Percentiles rank a stretch among this genome's conserved stretches.
Conservation (phyloP, 2,797 vertebrate species). For the Lindbergichthys nudifrons region DNA sequence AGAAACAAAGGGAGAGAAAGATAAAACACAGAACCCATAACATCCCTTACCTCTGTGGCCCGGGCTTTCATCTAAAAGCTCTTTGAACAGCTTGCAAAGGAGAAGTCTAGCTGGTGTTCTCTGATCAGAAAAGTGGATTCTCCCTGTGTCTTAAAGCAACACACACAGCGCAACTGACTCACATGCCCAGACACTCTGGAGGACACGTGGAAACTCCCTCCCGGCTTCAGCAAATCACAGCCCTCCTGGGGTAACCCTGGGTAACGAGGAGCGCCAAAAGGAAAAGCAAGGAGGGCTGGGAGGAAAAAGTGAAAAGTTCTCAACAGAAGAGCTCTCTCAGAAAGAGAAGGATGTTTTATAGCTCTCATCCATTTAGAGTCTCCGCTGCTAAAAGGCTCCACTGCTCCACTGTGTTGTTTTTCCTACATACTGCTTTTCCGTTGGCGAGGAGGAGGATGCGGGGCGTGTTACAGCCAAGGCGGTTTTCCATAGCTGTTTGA, state of each 20-base stretch:
- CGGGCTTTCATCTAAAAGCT: slow-evolving; percentile 82
- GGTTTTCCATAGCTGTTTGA: slow-evolving; percentile 87
- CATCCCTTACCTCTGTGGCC: slow-evolving; percentile 80
- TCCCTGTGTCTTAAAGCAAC: slow-evolving; percentile 79
- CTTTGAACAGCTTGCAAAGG: slow-evolving; percentile 81
- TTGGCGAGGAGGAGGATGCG: slow-evolving; percentile 83
- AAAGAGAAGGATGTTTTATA: slow-evolving; percentile 68
- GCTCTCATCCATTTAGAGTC: slow-evolving; percentile 49
- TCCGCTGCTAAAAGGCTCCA: slow-evolving; percentile 44
- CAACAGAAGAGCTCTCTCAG: slow-evolving; percentile 58
- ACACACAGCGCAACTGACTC: slow-evolving; percentile 68
- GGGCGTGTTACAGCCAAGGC: slow-evolving; percentile 83
- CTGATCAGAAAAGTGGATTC: slow-evolving; percentile 78
- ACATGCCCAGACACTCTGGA: slow-evolving; percentile 67
- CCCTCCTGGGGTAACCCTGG: slow-evolving; percentile 72
- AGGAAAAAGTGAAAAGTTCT: slow-evolving; percentile 77
- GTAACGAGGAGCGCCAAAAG: slow-evolving; percentile 61
- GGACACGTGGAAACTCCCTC: slow-evolving; percentile 85
- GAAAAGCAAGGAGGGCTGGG: slow-evolving; percentile 56
- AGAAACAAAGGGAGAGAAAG: slow-evolving; percentile 67
- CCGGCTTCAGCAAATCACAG: slow-evolving; percentile 74
- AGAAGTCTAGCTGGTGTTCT: slow-evolving; percentile 72
- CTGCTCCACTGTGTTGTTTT: slow-evolving; percentile 72
- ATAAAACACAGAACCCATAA: slow-evolving; percentile 69
- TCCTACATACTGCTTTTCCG: slow-evolving; percentile 86